These are phyloP conservation scores for Platygyra sinensis DNA, from an alignment of 64 coral and sea anemone genomes.

Conservation along the genomic window DNA sequence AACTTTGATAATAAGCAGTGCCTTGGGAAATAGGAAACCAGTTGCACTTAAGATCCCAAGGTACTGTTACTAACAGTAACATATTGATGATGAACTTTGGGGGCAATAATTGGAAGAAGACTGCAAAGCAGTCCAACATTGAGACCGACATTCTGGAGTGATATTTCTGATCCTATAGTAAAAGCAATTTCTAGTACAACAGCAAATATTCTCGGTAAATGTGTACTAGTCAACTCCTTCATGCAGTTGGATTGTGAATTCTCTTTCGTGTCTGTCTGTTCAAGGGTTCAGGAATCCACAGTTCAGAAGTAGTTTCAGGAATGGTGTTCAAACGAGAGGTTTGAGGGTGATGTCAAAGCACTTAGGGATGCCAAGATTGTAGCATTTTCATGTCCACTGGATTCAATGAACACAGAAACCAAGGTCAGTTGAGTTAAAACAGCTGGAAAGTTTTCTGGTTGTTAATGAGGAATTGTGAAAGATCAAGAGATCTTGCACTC, in stretches of 20 bases:
- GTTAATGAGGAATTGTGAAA: no score
- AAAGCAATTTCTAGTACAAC: background rate
- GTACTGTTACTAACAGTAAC: no score
- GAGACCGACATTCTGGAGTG: background rate
- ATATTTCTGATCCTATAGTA: no score
- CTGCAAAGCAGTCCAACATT: no score
- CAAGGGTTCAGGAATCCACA: constrained; percentile 88
- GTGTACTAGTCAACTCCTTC: background rate
- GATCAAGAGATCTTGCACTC: no score
- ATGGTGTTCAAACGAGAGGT: constrained; percentile 97
- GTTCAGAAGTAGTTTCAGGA: constrained; percentile 82
- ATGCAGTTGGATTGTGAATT: no score
- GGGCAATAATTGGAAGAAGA: no score
- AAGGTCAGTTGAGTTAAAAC: constrained; percentile 53
- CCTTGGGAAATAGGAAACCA: no score
- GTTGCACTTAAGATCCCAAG: no score
- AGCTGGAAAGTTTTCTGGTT: background rate
- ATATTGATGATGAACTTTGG: no score
- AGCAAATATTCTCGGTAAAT: background rate
- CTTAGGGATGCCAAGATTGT: constrained; percentile 80
- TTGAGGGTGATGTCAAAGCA: constrained; percentile 84
- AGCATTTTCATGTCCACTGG: constrained; percentile 90
- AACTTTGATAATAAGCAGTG: no score
- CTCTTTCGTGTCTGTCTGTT: background rate
- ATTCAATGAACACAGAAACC: constrained; percentile 93